These are phyloP conservation scores for Steatornis caripensis DNA, from an alignment of 2,113 vertebrate species.

Conservation along the genomic window DNA sequence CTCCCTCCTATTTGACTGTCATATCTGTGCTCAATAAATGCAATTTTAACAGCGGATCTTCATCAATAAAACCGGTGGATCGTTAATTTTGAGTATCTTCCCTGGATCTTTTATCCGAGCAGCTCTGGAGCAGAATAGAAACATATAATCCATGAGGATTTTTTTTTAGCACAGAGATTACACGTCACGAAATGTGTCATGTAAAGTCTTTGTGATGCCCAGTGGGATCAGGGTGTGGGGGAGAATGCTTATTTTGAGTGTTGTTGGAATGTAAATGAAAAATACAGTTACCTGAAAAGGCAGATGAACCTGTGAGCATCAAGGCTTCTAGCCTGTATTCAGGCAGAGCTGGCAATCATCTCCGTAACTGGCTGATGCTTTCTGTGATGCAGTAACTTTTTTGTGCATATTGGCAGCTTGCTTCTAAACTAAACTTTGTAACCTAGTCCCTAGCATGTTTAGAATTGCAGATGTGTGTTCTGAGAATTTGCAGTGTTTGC, in stretches of 20 bases:
- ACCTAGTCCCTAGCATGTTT: conserved; percentile 18
- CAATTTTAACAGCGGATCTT: not conserved
- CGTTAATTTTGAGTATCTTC: not conserved
- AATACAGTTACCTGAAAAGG: not conserved
- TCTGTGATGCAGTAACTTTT: not conserved
- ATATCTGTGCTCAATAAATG: not conserved
- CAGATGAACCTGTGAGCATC: not conserved
- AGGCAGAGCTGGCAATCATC: not conserved
- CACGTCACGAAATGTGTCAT: not conserved
- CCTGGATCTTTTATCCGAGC: not conserved
- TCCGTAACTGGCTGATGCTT: not conserved
- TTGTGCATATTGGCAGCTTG: not conserved
- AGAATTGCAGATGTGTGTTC: conserved; percentile 63
- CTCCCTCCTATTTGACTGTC: not conserved
- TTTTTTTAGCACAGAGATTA: not conserved
- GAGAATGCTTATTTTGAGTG: not conserved
- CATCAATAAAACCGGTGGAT: not conserved
- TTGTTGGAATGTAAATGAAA: not conserved
- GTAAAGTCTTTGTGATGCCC: not conserved
- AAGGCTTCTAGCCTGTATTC: not conserved
- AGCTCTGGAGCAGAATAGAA: not conserved
- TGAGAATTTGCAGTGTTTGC: conserved; percentile 58
- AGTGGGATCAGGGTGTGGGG: not conserved
- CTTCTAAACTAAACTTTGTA: conserved; percentile 26
- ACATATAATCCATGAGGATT: not conserved